Conservation (phyloP, 2,797 vertebrate genomes). For the Agapornis canus region DNA sequence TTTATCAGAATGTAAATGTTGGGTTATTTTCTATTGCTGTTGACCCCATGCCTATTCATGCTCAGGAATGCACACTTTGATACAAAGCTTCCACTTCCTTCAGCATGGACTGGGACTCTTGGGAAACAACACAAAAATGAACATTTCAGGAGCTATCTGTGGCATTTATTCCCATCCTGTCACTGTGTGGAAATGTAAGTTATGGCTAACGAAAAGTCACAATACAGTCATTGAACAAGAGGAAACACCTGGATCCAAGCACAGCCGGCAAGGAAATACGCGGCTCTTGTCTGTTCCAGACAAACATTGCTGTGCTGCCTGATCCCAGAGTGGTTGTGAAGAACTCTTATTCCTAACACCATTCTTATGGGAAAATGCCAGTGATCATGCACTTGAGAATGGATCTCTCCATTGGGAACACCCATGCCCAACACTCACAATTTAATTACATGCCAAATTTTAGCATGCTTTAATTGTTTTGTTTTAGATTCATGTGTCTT, state of each 20-base stretch:
- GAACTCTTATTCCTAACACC: background rate
- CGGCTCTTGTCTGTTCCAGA: background rate
- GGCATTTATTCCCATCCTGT: constrained; percentile 25
- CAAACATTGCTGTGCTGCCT: background rate
- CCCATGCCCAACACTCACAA: background rate
- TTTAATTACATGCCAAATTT: background rate
- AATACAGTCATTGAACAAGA: constrained; percentile 1
- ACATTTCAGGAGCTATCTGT: background rate
- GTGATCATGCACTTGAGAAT: background rate
- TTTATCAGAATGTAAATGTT: background rate
- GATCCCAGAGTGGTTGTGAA: background rate
- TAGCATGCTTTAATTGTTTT: rapidly evolving
- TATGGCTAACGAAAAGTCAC: background rate
- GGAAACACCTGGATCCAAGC: constrained; percentile 52
- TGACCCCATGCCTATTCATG: background rate
- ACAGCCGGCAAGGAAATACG: background rate
- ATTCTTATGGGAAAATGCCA: background rate
- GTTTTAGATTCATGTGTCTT: background rate
- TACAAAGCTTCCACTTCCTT: background rate
- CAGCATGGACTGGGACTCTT: background rate
- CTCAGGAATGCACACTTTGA: background rate
- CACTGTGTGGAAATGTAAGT: background rate
- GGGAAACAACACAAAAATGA: background rate
- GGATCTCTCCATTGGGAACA: background rate
- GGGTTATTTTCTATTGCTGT: background rate